Evolutionary conservation across 2,888 invertebrate genomes (phyloP), one percentile per base, ranked within the genome.

Genomic region (Pteria penguin): DNA sequence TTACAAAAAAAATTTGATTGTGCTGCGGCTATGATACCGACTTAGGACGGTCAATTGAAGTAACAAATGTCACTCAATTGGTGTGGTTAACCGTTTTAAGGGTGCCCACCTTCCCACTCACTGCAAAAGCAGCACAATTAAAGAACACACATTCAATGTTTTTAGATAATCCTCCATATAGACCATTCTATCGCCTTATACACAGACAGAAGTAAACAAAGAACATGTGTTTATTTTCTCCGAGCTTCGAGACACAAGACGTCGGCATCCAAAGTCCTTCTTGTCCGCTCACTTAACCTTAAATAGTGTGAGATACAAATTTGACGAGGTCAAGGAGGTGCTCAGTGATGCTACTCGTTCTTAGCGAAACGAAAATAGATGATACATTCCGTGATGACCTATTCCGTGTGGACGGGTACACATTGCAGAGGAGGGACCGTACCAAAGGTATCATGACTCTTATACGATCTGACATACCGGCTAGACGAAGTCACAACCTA

Each of bases 401-500:
- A 5, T 36, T 36, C 45, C 5, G 45, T 36, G 45, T 36, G 5
- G 45, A 36, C 8, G 45, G 45, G 5, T 36, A 57, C 57, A 57
- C 57, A 57, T n/a, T 57, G 22, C 57, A 57, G 22, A 5, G 57
- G 11, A 57, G 57, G 22, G 57, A 57, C 22, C 57, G 57, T n/a
- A 14, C 57, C 4, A 57, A 22, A n/a, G 57, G 57, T 4, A 57
- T 57, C 57, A 57, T 57, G 57, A 57, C 57, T n/a, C 45, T 54
- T 45, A 33, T 2, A 22, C 24, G 22, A 1, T 45, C 65, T 5
- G 29, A 26, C 45, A 24, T 29, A 3, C 29, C 31, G 5, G 62
- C 29, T 8, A 57, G 57, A 57, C 57, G 57, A 57, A 8, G 57
- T n/a, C 8, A 14, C 11, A 22, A 57, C 24, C 22, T 57, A n/a